A percentile compares a stretch with the other conserved stretches of the same genome.
phyloP scores from a whole-genome alignment of 2,113 vertebrate species.

The Apteryx mantelli region DNA sequence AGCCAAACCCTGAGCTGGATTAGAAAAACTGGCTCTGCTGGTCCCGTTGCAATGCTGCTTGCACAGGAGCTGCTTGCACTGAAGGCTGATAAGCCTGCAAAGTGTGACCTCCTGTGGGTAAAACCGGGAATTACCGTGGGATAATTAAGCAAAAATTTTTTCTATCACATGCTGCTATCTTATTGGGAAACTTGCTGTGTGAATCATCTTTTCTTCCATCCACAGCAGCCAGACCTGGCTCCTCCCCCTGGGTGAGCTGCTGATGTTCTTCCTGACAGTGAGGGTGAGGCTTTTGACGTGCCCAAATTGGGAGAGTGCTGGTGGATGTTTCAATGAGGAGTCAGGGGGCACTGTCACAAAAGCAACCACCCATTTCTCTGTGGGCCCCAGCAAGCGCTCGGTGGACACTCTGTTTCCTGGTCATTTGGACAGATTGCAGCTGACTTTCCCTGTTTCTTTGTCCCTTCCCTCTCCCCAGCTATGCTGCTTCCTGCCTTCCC shows the following conservation, averaged over 20 bases:
- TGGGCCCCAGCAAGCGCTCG: neutral
- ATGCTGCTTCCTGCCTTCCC: neutral
- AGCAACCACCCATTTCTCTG: neutral
- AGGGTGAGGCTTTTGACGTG: neutral
- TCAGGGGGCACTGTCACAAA: neutral
- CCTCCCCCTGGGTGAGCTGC: neutral
- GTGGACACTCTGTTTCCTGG: accelerated
- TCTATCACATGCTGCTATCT: neutral
- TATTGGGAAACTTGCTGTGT: neutral
- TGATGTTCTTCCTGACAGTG: neutral
- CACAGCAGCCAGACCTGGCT: neutral
- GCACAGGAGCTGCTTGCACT: neutral
- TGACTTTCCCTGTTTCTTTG: neutral
- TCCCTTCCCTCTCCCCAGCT: neutral
- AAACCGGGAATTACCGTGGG: slow-evolving; percentile 27
- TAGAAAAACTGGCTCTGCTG: neutral
- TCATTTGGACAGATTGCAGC: neutral
- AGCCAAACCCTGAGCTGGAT: neutral
- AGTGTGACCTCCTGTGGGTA: slow-evolving; percentile 60
- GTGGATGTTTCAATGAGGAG: neutral
- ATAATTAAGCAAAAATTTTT: neutral
- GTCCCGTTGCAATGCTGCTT: neutral
- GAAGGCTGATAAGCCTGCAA: neutral
- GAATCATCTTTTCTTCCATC: neutral
- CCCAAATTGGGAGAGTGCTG: neutral